Conservation (phyloP, 2,888 invertebrate genomes). For the Drosophila phalerata region DNA sequence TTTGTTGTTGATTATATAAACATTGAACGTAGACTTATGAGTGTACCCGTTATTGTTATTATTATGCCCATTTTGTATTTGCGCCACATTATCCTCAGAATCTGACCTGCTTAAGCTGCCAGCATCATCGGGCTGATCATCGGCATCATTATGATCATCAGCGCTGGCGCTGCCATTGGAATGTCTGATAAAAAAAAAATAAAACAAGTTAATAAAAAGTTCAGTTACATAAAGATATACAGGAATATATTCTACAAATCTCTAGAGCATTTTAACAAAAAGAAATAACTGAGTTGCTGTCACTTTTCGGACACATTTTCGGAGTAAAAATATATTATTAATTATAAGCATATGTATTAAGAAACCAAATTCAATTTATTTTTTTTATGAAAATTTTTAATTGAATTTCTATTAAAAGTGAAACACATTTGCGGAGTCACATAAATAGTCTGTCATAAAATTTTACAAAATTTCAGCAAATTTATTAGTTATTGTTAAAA, state of each 20-base stretch:
- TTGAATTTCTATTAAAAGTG: too few relatives aligned
- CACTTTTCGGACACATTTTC: neutral
- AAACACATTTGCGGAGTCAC: too few relatives aligned
- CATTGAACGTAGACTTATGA: conserved; percentile 84
- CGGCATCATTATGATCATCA: conserved; percentile 89
- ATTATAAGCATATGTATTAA: too few relatives aligned
- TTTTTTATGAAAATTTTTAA: too few relatives aligned
- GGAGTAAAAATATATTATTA: too few relatives aligned
- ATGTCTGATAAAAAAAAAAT: conserved; percentile 84
- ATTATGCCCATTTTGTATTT: conserved; percentile 86
- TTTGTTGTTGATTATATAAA: conserved; percentile 62
- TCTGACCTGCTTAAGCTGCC: conserved; percentile 95
- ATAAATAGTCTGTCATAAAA: too few relatives aligned
- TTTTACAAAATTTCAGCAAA: too few relatives aligned
- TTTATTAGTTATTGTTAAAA: too few relatives aligned
- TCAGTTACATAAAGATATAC: neutral
- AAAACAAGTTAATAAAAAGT: neutral
- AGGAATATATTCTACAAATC: neutral
- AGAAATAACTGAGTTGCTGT: neutral
- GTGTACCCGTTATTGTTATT: conserved; percentile 86
- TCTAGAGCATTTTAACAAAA: neutral
- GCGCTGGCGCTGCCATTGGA: conserved; percentile 90
- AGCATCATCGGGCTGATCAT: conserved; percentile 86
- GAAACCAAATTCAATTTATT: too few relatives aligned
- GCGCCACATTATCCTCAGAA: conserved; percentile 94